A percentile compares a stretch with the other conserved stretches of the same genome.
phyloP scores from a whole-genome alignment of 2,888 invertebrate species.

The Drosophila nr. medialis region DNA sequence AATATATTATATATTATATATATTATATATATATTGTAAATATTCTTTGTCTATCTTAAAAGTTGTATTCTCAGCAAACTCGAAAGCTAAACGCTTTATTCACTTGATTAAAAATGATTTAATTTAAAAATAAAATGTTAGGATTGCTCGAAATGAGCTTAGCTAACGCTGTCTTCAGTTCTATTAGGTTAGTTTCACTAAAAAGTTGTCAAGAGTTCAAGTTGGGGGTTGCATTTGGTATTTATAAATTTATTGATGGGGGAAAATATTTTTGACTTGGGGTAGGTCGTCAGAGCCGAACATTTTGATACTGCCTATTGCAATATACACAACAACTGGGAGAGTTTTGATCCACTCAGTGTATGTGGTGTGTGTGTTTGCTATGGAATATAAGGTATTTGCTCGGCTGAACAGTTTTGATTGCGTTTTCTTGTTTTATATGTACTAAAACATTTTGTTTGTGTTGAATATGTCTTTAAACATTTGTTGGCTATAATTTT shows the following conservation, averaged over 20 bases:
- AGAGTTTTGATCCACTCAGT: neutral
- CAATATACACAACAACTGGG: neutral
- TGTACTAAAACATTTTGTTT: neutral
- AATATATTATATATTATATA: too few species aligned
- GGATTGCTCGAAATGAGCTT: neutral
- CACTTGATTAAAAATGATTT: neutral
- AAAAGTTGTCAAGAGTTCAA: neutral
- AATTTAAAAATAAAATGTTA: neutral
- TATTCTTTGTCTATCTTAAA: neutral
- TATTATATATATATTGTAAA: too few species aligned
- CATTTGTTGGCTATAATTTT: neutral
- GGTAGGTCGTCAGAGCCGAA: neutral
- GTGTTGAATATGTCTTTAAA: neutral
- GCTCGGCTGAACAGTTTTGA: neutral
- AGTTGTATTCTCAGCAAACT: neutral
- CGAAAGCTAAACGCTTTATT: neutral
- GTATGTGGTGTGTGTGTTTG: neutral
- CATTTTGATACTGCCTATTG: neutral
- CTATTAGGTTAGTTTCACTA: neutral
- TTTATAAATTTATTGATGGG: neutral
- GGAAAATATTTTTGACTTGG: neutral
- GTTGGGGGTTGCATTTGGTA: neutral
- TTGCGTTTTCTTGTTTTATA: neutral
- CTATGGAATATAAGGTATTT: neutral
- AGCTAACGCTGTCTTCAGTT: neutral